Conservation (phyloP, 2,113 vertebrate genomes). For the Halcyon senegalensis region DNA sequence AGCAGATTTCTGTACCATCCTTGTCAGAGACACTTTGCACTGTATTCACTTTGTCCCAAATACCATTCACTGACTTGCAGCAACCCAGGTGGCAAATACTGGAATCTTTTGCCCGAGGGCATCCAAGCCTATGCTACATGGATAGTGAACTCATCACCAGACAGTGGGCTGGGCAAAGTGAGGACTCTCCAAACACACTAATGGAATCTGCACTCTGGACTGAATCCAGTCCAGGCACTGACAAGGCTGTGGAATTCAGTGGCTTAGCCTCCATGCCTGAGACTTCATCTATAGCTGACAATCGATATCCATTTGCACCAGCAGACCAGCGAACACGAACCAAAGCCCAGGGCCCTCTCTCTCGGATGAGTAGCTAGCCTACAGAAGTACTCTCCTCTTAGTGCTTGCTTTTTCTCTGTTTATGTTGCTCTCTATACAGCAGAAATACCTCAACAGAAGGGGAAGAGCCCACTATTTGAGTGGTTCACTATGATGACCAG, state of each 20-base stretch:
- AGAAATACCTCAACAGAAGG: neutral
- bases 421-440: neutral
- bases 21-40: neutral
- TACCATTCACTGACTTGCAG: neutral
- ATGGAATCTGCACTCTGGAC: neutral
- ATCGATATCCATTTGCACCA: neutral
- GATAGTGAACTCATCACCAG: neutral
- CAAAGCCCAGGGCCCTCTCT: neutral
- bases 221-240: neutral
- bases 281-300: neutral
- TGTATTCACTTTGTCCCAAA: slow-evolving; percentile 15
- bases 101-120: slow-evolving; percentile 1
- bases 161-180: neutral
- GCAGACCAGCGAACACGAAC: neutral
- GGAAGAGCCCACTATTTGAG: neutral
- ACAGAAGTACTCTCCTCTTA: neutral
- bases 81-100: neutral
- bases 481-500: neutral
- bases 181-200: neutral
- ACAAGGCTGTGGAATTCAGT: neutral
- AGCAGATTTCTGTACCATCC: neutral
- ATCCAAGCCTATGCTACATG: neutral
- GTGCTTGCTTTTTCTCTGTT: neutral
- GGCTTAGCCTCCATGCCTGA: neutral
- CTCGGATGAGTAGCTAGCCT: neutral